These are phyloP conservation scores for Allobates femoralis DNA, from an alignment of 2,797 vertebrate species.

Conservation along the genomic window DNA sequence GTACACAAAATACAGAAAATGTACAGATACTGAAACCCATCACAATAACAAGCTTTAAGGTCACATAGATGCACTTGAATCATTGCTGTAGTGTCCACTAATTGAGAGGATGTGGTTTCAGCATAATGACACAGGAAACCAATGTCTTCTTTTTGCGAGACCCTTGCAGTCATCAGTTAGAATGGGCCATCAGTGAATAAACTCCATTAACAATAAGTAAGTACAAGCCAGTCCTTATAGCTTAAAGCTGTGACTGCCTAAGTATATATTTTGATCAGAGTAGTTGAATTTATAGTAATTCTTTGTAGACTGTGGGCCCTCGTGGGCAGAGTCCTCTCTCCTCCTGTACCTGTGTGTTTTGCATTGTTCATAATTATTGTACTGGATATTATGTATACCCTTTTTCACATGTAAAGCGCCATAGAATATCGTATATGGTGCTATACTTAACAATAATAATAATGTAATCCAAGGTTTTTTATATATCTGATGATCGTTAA, in stretches of 20 bases:
- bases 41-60: not conserved
- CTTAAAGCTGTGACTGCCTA: not conserved
- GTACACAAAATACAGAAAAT: not conserved
- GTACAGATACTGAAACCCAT: not conserved
- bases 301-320: too few relatives aligned
- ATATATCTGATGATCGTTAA: not conserved
- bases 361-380: too few relatives aligned
- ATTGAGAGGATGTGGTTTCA: slow-evolving; percentile 1
- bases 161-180: not conserved
- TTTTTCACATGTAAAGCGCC: too few relatives aligned
- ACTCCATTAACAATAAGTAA: not conserved
- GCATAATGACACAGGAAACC: not conserved
- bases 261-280: not conserved
- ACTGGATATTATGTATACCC: too few relatives aligned
- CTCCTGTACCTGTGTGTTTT: too few relatives aligned
- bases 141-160: not conserved
- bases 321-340: too few relatives aligned
- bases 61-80: not conserved
- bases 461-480: not conserved
- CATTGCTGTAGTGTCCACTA: not conserved
- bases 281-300: not conserved
- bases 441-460: too few relatives aligned
- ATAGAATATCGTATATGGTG: too few relatives aligned
- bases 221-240: not conserved
- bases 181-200: not conserved